phyloP scores from a whole-genome alignment of 2,113 vertebrate species.

The Collichthys lucidus region DNA sequence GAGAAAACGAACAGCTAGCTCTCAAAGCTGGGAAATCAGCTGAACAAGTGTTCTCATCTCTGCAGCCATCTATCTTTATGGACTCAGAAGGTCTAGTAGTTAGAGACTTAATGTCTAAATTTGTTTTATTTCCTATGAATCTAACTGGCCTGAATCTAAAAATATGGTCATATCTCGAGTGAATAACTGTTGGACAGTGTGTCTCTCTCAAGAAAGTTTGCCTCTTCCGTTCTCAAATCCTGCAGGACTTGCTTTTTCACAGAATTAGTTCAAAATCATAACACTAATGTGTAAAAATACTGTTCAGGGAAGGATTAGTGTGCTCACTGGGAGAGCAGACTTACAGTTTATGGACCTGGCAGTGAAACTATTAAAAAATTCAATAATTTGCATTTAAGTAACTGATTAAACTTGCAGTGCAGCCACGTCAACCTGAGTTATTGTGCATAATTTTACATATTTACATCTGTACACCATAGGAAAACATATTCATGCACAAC shows the following conservation, averaged over 20 bases:
- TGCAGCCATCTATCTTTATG: slow-evolving; percentile 23
- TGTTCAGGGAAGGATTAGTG: slow-evolving; percentile 13
- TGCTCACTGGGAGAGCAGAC: slow-evolving; percentile 40
- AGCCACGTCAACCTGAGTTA: slow-evolving; percentile 15
- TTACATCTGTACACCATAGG: slow-evolving; percentile 10
- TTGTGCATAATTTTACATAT: slow-evolving; percentile 43
- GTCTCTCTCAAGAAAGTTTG: slow-evolving; percentile 13
- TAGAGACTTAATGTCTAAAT: slow-evolving; percentile 45
- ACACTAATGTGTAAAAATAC: slow-evolving; percentile 28
- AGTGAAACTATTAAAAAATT: slow-evolving; percentile 29
- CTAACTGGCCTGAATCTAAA: slow-evolving; percentile 42
- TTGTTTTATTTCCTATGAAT: slow-evolving; percentile 45
- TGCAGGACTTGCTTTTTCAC: slow-evolving; percentile 29
- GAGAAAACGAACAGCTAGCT: slow-evolving; percentile 31
- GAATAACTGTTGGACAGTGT: slow-evolving; percentile 25
- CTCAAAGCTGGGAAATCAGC: slow-evolving; percentile 56
- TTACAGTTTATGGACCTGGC: slow-evolving; percentile 21
- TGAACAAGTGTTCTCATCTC: slow-evolving; percentile 44
- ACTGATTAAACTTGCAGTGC: slow-evolving; percentile 47
- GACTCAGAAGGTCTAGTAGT: slow-evolving; percentile 16
- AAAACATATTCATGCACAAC: slow-evolving; percentile 12
- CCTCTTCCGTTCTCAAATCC: slow-evolving; percentile 18
- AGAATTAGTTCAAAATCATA: slow-evolving; percentile 25
- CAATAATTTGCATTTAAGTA: slow-evolving; percentile 47
- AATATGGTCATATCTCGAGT: slow-evolving; percentile 39